phyloP scores from a whole-genome alignment of 2,888 invertebrate genomes.

The Tetragonula carbonaria region DNA sequence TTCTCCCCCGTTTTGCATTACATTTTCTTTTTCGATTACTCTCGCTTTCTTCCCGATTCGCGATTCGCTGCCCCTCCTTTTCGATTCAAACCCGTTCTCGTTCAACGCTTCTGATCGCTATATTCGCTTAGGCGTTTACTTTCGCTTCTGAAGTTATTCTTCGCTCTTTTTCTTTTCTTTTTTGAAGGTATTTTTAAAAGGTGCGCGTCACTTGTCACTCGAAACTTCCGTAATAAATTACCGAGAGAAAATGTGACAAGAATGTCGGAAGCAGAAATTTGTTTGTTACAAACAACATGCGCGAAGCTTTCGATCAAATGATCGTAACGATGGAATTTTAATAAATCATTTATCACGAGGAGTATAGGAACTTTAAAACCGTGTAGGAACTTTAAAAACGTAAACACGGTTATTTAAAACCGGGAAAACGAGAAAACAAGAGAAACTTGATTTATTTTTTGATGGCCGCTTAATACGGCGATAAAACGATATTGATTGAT shows the following conservation, averaged over 20 bases:
- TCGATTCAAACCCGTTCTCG: neutral
- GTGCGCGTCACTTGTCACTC: no score
- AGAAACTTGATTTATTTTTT: constrained; percentile 9
- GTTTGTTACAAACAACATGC: neutral
- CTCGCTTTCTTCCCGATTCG: neutral
- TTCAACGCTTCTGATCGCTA: neutral
- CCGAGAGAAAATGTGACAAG: neutral
- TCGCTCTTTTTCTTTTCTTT: no score
- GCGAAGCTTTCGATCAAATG: neutral
- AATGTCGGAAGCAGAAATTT: neutral
- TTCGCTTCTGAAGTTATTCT: no score
- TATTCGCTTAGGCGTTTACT: neutral
- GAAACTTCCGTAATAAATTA: no score
- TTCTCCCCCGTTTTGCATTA: no score
- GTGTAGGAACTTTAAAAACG: neutral
- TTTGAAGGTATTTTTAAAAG: no score
- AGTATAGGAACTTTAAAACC: neutral
- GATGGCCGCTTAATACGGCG: neutral
- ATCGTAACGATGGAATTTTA: neutral
- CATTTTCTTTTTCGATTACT: no score
- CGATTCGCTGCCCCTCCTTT: neutral
- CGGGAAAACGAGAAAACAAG: neutral
- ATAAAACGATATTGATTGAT: neutral
- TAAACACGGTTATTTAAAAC: neutral
- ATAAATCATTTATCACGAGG: neutral